A percentile compares a stretch with the other conserved stretches of the same genome.
These are phyloP conservation scores for Plagodis dolabraria DNA, from an alignment of 2,888 invertebrate species.

Conservation along the genomic window DNA sequence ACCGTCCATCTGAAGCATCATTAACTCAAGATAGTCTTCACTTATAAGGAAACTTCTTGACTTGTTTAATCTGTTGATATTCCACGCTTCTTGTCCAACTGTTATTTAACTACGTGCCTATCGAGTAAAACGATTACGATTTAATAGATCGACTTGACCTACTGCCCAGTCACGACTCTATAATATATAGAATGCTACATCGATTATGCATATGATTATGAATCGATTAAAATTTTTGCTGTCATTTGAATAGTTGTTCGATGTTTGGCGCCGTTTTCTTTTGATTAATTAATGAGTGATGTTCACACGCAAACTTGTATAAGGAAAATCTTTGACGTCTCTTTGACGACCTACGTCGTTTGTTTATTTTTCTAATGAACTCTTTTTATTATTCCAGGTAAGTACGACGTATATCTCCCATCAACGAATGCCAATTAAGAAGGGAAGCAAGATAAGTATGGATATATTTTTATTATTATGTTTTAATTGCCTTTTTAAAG, in stretches of 20 bases:
- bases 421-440: too few species aligned
- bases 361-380: constrained; percentile 11
- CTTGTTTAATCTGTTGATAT: constrained; percentile 48
- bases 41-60: constrained; percentile 39
- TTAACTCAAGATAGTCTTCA: constrained; percentile 9
- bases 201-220: constrained; percentile 27
- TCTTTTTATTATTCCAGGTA: constrained; percentile 54
- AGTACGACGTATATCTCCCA: constrained; percentile 30
- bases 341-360: neutral
- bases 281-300: constrained; percentile 16
- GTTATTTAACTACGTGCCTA: constrained; percentile 44
- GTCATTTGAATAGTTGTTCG: constrained; percentile 18
- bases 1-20: constrained; percentile 3
- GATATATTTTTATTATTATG: too few species aligned
- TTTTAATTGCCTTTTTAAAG: too few species aligned
- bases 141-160: constrained; percentile 72
- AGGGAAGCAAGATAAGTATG: too few species aligned
- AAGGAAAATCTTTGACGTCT: neutral
- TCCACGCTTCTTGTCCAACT: constrained; percentile 43
- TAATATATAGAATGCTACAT: constrained; percentile 29
- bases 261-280: constrained; percentile 8
- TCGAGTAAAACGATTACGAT: constrained; percentile 53
- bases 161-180: constrained; percentile 69
- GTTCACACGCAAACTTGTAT: neutral
- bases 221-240: constrained; percentile 26